A percentile compares a stretch with the other conserved stretches of the same genome.
Evolutionary conservation across 2,888 invertebrate species (phyloP).

Genomic region (Bombyx huttoni): DNA sequence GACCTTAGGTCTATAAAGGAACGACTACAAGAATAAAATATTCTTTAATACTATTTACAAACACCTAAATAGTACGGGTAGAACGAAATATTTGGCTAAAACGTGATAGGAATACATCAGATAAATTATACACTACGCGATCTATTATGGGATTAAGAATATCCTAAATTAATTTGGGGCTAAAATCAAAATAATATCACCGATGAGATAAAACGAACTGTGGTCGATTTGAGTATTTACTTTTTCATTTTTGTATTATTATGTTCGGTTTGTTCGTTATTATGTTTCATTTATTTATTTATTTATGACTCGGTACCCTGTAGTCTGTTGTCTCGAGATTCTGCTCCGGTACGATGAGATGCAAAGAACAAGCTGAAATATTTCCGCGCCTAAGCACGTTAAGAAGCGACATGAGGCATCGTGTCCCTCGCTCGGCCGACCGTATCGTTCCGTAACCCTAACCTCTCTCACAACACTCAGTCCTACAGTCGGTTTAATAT

Average conservation of each 20-base stretch:
- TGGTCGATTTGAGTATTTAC: slow-evolving; percentile 61
- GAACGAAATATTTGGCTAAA: slow-evolving; percentile 69
- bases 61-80: slow-evolving; percentile 49
- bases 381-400: slow-evolving; percentile 32
- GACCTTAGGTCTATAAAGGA: slow-evolving; percentile 64
- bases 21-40: slow-evolving; percentile 62
- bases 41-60: slow-evolving; percentile 51
- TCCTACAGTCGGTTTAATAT: slow-evolving; percentile 5
- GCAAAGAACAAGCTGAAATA: slow-evolving; percentile 25
- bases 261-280: slow-evolving; percentile 37
- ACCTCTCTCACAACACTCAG: slow-evolving; percentile 27
- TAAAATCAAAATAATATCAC: slow-evolving; percentile 31
- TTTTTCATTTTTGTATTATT: slow-evolving; percentile 36
- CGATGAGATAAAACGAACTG: slow-evolving; percentile 37
- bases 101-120: slow-evolving; percentile 60
- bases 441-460: slow-evolving; percentile 14
- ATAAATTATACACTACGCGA: slow-evolving; percentile 40
- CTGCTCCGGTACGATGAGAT: slow-evolving; percentile 29
- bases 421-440: slow-evolving; percentile 17
- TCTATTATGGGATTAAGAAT: slow-evolving; percentile 29
- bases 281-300: slow-evolving; percentile 23
- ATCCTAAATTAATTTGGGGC: slow-evolving; percentile 13
- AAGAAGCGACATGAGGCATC: slow-evolving; percentile 15
- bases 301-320: slow-evolving; percentile 59
- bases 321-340: slow-evolving; percentile 54